Evolutionary conservation across 2,797 vertebrate genomes (phyloP), one percentile per base, ranked within the genome.

Genomic region (Acrossocheilus fasciatus): DNA sequence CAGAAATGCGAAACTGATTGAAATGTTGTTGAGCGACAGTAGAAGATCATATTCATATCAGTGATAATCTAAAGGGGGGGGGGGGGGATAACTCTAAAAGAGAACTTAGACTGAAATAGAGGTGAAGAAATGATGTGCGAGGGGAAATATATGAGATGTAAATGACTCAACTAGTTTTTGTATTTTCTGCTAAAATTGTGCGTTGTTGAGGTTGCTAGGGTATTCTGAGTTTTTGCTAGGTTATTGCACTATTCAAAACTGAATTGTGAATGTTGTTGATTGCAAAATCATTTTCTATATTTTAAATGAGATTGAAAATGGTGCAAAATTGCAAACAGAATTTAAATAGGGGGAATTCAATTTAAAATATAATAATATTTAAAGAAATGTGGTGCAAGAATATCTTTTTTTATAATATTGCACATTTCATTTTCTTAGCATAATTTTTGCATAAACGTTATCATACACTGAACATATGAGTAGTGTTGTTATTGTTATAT

Each of bases 1-100:
- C 57, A 81, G 45, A 39, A 62, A 36, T 36, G 34, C 34, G 81
- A 85, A 85, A 84, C 41, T 18, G 73, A 82, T n/a, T 50, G 26
- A 68, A 64, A 43, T 57, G 79, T 57, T 76, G 54, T 52, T 81
- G 17, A 73, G 17, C 43, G 34, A 72, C 8, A 39, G 30, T 9
- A 50, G 6, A 43, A 68, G 7, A 41, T 77, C 69, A 73, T 62
- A 47, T 62, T 85, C 18, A 7, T 15, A 52, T 52, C 50, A 66
- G 54, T 69, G n/a, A 78, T 85, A 9, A 7, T 15, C 2, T 68
- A 54, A 64, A 17, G 20, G 4, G 36, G 30, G 30, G 30, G 30
- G 26, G 26, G 30, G 30, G 2, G 30, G 26, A 18, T 0, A 14
- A 73, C 6, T 72, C 41, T 18, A 20, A 41, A 8, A 3, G 26